Evolutionary conservation across 2,888 invertebrate genomes (phyloP).

Genomic region (Cactoblastis cactorum): DNA sequence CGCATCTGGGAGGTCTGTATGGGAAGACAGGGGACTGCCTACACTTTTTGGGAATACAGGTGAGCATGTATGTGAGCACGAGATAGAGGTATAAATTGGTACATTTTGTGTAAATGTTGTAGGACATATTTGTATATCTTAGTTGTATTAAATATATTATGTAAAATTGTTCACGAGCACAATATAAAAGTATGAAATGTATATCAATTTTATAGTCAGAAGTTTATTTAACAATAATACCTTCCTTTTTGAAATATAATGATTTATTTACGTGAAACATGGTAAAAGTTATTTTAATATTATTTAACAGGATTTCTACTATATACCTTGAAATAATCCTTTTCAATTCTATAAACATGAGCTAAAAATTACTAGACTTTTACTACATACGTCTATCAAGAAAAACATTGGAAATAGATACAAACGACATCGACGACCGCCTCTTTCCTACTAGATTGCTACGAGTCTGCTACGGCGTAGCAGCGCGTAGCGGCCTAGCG

Average conservation of each 20-base stretch:
- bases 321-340: too few species aligned
- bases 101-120: background rate
- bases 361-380: too few species aligned
- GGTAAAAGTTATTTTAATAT: too few species aligned
- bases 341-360: too few species aligned
- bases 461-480: conserved; percentile 38
- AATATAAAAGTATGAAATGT: too few species aligned
- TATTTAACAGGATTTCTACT: too few species aligned
- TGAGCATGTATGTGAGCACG: background rate
- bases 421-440: conserved; percentile 4
- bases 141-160: too few species aligned
- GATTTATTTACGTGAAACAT: too few species aligned
- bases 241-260: too few species aligned
- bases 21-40: conserved; percentile 55
- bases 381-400: background rate
- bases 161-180: too few species aligned
- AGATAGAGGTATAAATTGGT: background rate
- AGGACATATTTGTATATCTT: background rate
- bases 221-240: too few species aligned
- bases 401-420: background rate
- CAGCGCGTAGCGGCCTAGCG: conserved; percentile 24
- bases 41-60: conserved; percentile 10
- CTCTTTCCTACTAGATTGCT: conserved; percentile 18
- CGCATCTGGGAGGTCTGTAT: conserved; percentile 71
- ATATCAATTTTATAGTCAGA: too few species aligned